These are phyloP conservation scores for Meandrusa payeni DNA, from an alignment of 2,888 invertebrate genomes.

Conservation along the genomic window DNA sequence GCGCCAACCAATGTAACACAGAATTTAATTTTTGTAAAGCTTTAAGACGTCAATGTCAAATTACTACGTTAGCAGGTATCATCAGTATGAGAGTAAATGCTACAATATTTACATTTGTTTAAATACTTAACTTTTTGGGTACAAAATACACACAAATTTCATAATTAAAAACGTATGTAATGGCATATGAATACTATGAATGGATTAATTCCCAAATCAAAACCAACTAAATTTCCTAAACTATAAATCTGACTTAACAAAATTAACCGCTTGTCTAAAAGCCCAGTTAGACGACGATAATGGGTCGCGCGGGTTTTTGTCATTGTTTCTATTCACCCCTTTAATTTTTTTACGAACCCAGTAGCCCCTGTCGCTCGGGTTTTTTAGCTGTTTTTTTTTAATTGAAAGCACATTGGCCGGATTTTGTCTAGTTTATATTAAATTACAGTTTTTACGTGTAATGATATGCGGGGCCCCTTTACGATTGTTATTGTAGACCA, in stretches of 20 bases:
- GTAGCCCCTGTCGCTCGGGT: constrained; percentile 47
- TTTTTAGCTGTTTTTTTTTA: constrained; percentile 57
- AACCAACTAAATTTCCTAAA: constrained; percentile 25
- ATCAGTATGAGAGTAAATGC: no score
- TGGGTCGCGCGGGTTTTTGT: constrained; percentile 52
- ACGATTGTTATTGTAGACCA: constrained; percentile 55
- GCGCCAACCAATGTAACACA: no score
- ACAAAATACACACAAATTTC: no score
- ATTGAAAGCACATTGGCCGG: constrained; percentile 55
- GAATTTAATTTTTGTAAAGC: no score
- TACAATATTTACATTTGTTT: no score
- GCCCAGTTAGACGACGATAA: constrained; percentile 65
- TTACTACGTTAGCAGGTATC: no score
- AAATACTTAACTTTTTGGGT: no score
- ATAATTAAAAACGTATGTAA: no score
- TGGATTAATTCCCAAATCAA: no score
- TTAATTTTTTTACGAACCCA: constrained; percentile 45
- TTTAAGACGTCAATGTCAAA: no score
- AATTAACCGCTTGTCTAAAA: constrained; percentile 71
- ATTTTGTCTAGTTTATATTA: constrained; percentile 78
- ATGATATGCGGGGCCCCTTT: constrained; percentile 74
- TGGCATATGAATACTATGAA: no score
- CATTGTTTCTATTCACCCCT: constrained; percentile 69
- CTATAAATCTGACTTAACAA: constrained; percentile 64
- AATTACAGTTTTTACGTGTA: constrained; percentile 75